Base-by-base conservation (phyloP, 1,140 invertebrate species). In the Neomicropteryx cornuta region DNA sequence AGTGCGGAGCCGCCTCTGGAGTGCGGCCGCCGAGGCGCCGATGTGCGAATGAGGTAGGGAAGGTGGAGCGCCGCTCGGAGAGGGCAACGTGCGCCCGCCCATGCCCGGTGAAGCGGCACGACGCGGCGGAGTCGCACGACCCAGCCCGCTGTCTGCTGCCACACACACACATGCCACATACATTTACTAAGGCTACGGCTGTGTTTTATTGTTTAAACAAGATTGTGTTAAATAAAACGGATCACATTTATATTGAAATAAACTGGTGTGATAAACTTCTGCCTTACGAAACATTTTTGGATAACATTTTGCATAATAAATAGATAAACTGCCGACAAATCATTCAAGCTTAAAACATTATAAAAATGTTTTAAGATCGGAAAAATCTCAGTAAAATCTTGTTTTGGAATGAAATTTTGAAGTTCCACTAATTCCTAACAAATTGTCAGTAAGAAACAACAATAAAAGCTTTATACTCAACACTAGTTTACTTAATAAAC, bases 31-130 rank as follows among this genome's bases (percentile, higher is more conserved):
- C n/a, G n/a, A n/a, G n/a, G n/a, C n/a, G 43, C 77, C 77, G 73
- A 88, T 84, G 45, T 85, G 75, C 48, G 83, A 84, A 28, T 81
- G 81, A 44, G 81, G 81, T 50, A 90, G 66, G 45, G 85, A 86
- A 36, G 85, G 84, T 46, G 87, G 87, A n/a, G n/a, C n/a, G 48
- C 81, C 80, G 20, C 81, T 82, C 35, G 81, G 82, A 30, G 79
- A 79, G 23, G 79, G 74, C 49, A 83, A 63, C 62, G 81, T 75
- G 47, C 79, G 71, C 47, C 71, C 66, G 32, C 72, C 67, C 68
- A 81, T 72, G 2, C 79, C 78, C 13, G 84, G 83, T 46, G 83
- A 87, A 30, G 83, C 79, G 14, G 83, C 83, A 55, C 85, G 70
- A 43, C 84, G 71, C 21, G 83, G 83, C 31, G 84, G 84, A 23